phyloP scores from a whole-genome alignment of 2,797 vertebrate species.

The Hippoglossus hippoglossus region DNA sequence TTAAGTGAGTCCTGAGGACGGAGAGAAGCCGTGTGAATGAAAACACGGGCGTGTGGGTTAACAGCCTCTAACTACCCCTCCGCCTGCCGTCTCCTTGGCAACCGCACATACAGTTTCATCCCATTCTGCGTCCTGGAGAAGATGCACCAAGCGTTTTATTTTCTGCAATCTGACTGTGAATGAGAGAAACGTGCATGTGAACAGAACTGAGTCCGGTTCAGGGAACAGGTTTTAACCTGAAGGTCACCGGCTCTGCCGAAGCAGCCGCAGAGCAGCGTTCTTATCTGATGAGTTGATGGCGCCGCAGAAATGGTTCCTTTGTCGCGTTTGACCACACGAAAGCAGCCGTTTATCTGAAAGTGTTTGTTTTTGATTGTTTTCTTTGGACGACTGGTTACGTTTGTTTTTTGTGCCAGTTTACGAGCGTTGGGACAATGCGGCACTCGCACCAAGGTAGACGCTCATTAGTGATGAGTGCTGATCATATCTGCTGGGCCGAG shows the following conservation, averaged over 20 bases:
- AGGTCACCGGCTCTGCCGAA: conserved; percentile 63
- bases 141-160: conserved; percentile 17
- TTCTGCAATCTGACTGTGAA: not conserved
- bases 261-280: conserved; percentile 57
- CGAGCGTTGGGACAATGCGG: not conserved
- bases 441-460: not conserved
- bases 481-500: not conserved
- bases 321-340: not conserved
- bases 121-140: conserved; percentile 50
- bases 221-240: conserved; percentile 61
- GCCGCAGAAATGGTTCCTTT: not conserved
- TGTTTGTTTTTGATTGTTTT: not conserved
- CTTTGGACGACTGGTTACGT: not conserved
- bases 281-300: conserved; percentile 58
- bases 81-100: conserved; percentile 68
- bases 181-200: conserved; percentile 4
- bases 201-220: not conserved
- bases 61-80: conserved; percentile 43
- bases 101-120: conserved; percentile 65
- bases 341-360: not conserved
- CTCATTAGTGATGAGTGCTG: too few species aligned
- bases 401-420: not conserved
- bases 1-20: conserved; percentile 50
- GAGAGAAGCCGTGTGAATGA: conserved; percentile 27
- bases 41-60: conserved; percentile 45